Evolutionary conservation across 1,140 invertebrate species (phyloP), one percentile per base, ranked within the genome.

Genomic region (Trissolcus basalis): DNA sequence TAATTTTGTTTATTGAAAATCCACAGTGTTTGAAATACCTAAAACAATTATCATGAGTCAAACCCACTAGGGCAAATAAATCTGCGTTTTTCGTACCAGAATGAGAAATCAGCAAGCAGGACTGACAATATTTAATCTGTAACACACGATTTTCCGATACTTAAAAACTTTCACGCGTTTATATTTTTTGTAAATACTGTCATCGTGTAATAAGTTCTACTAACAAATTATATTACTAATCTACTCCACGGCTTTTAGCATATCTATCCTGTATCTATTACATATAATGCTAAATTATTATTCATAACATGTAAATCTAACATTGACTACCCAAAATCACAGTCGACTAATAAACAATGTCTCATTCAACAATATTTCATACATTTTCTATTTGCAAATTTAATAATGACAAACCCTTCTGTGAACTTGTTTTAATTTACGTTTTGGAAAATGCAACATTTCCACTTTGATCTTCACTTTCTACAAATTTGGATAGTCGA

Each of bases 181-280:
- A 60, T 73, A 73, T 65, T 48, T 73, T 73, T 65, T 73, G 70
- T 73, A 73, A 73, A 73, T 73, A 73, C 50, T 73, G 48, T 60
- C 70, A 59, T 72, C 54, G 69, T 65, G 61, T 65, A 60, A 73
- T 65, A 65, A 60, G 54, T 74, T 74, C 47, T 49, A 67, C 71
- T 67, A 67, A 68, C 51, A 55, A 51, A 67, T 59, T 61, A 67
- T 63, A 71, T 44, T 55, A 65, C 65, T 73, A 63, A 61, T 67
- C 63, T 48, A 58, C 50, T 56, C 50, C 44, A 61, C 51, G 47
- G 53, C 56, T 73, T 73, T 68, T 58, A 69, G 64, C 64, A 75
- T 53, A 63, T 68, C 51, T 58, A 58, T 51, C 63, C 63, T 74
- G 44, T 56, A 68, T 54, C 45, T 61, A 61, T 74, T 61, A 27